A percentile compares a stretch with the other conserved stretches of the same genome.
These are phyloP conservation scores for Phrynosoma blainvillii DNA, from an alignment of 2,113 vertebrate genomes.

Conservation along the genomic window DNA sequence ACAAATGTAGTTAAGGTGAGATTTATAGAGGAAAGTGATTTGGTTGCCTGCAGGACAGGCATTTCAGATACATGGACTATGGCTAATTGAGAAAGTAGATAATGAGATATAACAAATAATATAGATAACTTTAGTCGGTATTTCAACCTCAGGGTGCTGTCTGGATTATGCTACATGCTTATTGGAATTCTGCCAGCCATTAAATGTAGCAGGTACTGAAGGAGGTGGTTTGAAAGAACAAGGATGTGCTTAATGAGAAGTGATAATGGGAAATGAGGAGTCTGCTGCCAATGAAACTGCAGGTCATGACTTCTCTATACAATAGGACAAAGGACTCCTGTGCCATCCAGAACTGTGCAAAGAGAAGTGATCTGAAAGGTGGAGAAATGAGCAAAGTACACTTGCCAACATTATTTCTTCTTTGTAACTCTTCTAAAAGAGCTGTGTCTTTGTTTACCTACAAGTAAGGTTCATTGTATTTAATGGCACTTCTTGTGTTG, in stretches of 20 bases:
- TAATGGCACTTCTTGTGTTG: too few species aligned
- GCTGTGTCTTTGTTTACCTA: not conserved
- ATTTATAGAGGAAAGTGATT: slow-evolving; percentile 13
- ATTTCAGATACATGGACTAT: not conserved
- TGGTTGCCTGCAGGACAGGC: slow-evolving; percentile 21
- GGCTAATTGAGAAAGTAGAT: slow-evolving; percentile 23
- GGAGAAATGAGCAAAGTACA: not conserved
- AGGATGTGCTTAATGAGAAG: not conserved
- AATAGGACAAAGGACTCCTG: not conserved
- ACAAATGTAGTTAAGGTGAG: slow-evolving; percentile 1
- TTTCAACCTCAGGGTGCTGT: slow-evolving; percentile 17
- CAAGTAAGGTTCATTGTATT: not conserved
- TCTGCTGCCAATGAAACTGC: not conserved
- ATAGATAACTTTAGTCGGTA: not conserved
- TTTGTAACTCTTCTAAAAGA: not conserved
- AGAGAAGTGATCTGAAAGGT: not conserved
- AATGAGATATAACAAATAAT: slow-evolving; percentile 6
- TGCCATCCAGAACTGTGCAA: not conserved
- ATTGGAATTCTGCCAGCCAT: not conserved
- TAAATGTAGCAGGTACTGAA: not conserved
- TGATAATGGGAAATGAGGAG: not conserved
- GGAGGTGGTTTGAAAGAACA: not conserved
- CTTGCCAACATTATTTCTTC: not conserved
- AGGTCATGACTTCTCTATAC: not conserved
- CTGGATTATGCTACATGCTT: not conserved